A percentile compares a stretch with the other conserved stretches of the same genome.
Conservation (phyloP, 2,113 vertebrate genomes). For the Jaculus jaculus region DNA sequence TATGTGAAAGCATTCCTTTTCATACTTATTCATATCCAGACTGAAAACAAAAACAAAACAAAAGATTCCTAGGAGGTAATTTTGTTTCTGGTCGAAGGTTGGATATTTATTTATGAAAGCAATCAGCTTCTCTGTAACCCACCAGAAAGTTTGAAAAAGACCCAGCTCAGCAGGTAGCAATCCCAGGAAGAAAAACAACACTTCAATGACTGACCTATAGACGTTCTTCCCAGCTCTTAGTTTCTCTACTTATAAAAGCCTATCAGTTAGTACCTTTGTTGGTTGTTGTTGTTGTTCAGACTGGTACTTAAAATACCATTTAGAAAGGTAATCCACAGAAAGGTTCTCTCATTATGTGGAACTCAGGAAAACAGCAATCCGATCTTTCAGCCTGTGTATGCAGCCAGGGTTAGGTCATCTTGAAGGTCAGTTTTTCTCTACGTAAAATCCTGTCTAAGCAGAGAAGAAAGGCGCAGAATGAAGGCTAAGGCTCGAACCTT, state of each 20-base stretch:
- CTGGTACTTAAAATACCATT: constrained; percentile 69
- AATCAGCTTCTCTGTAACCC: background rate
- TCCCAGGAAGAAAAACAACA: background rate
- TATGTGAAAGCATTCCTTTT: background rate
- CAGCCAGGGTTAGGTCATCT: constrained; percentile 3
- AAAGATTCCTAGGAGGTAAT: background rate
- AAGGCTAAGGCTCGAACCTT: background rate
- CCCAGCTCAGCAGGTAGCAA: background rate
- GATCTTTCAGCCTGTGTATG: constrained; percentile 24
- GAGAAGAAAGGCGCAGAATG: background rate
- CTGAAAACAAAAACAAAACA: background rate
- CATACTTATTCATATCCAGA: constrained; percentile 38
- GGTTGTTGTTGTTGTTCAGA: constrained; percentile 8
- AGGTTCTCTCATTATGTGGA: constrained; percentile 44
- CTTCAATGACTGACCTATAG: background rate
- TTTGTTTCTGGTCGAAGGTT: background rate
- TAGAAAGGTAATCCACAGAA: constrained; percentile 67
- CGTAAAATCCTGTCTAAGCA: constrained; percentile 30
- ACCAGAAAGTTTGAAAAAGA: background rate
- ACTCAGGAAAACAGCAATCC: constrained; percentile 60
- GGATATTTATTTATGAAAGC: constrained; percentile 50
- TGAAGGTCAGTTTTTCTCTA: constrained; percentile 49
- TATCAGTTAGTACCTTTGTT: background rate
- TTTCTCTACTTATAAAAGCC: constrained; percentile 27
- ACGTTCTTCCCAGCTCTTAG: background rate